phyloP scores from a whole-genome alignment of 2,113 vertebrate genomes.

The Trichechus manatus region DNA sequence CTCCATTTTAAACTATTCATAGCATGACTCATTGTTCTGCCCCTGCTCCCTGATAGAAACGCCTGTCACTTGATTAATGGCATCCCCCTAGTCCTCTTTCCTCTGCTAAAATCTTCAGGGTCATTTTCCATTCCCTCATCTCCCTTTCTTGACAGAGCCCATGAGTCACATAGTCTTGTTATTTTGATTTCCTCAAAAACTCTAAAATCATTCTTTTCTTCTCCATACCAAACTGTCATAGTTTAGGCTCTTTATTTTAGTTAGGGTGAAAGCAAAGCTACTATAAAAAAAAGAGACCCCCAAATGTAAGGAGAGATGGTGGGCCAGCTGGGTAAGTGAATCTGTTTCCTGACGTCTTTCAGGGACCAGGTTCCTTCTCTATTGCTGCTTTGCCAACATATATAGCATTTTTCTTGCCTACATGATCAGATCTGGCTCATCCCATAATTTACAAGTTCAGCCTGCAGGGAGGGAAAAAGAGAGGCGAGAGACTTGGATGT shows the following conservation, averaged over 20 bases:
- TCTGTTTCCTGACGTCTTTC: background rate
- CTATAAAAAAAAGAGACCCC: background rate
- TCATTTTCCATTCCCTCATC: constrained; percentile 48
- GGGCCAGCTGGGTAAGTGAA: background rate
- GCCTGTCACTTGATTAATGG: constrained; percentile 61
- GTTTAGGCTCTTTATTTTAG: background rate
- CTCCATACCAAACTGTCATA: background rate
- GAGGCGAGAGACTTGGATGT: background rate
- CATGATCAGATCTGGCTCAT: background rate
- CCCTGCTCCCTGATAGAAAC: background rate
- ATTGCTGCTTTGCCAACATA: background rate
- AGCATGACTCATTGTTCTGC: constrained; percentile 6
- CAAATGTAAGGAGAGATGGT: background rate
- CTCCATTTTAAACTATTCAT: constrained; percentile 35
- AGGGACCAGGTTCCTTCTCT: background rate
- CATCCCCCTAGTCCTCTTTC: background rate
- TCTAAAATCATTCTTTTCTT: background rate
- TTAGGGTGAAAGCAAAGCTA: background rate
- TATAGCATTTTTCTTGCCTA: background rate
- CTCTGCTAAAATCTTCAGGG: constrained; percentile 39
- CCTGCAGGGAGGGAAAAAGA: background rate
- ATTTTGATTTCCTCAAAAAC: constrained; percentile 40
- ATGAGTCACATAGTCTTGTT: constrained; percentile 53
- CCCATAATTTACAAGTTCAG: background rate
- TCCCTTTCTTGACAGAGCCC: background rate